Percentiles rank a stretch among this genome's conserved stretches.
Evolutionary conservation across 1,140 invertebrate species (phyloP).

Genomic region (Cataglyphis hispanica): DNA sequence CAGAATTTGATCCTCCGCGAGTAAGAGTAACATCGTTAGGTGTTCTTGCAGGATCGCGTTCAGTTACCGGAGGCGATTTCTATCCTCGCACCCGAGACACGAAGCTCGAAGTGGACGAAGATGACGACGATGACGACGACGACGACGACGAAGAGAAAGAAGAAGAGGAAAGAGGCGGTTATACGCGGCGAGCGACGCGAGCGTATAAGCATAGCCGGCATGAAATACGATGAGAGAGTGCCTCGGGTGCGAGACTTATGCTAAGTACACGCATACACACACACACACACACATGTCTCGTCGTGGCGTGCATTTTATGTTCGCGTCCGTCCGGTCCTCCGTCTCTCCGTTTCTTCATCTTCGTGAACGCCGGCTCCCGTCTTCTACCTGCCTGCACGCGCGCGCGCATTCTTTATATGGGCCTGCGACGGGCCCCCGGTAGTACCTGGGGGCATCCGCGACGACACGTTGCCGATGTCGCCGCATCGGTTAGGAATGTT

Average conservation of each 20-base stretch:
- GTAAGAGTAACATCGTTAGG: slow-evolving; percentile 38
- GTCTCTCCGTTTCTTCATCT: slow-evolving; percentile 64
- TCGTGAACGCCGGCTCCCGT: slow-evolving; percentile 48
- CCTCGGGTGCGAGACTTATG: slow-evolving; percentile 83
- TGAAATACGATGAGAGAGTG: slow-evolving; percentile 84
- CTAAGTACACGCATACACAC: slow-evolving; percentile 80
- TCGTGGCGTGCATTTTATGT: slow-evolving; percentile 67
- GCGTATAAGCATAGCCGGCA: slow-evolving; percentile 72
- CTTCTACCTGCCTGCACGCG: slow-evolving; percentile 54
- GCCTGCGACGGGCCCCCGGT: slow-evolving; percentile 41
- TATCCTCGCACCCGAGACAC: slow-evolving; percentile 12
- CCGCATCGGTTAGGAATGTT: slow-evolving; percentile 35
- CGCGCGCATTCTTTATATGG: slow-evolving; percentile 67
- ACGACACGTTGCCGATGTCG: slow-evolving; percentile 52
- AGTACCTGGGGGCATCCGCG: slow-evolving; percentile 48
- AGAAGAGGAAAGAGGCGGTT: slow-evolving; percentile 69
- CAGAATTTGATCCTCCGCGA: neutral
- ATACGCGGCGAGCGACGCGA: slow-evolving; percentile 64
- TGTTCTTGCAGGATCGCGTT: slow-evolving; percentile 27
- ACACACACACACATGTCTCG: slow-evolving; percentile 39
- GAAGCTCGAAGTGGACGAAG: slow-evolving; percentile 42
- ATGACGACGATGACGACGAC: slow-evolving; percentile 47
- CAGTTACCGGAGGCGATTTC: slow-evolving; percentile 49
- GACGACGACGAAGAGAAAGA: slow-evolving; percentile 47
- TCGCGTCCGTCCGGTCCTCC: slow-evolving; percentile 48